A percentile compares a stretch with the other conserved stretches of the same genome.
These are phyloP conservation scores for Cervus canadensis DNA, from an alignment of 2,113 vertebrate species.

Conservation along the genomic window DNA sequence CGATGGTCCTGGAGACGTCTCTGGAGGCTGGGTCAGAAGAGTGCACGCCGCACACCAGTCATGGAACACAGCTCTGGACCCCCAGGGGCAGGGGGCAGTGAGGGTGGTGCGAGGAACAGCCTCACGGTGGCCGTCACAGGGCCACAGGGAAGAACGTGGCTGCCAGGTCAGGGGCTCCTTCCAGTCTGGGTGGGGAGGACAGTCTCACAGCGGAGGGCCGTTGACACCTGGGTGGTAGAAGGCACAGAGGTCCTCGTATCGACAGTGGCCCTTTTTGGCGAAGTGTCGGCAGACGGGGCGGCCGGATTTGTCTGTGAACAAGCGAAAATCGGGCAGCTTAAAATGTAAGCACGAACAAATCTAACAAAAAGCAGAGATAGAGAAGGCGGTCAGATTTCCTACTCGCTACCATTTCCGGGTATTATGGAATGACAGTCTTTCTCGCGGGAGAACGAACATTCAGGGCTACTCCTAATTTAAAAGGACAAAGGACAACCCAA, in stretches of 20 bases:
- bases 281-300: slow-evolving; percentile 91
- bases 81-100: background rate
- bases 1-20: slow-evolving; percentile 5
- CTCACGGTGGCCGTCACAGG: slow-evolving; percentile 23
- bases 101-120: background rate
- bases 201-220: slow-evolving; percentile 83
- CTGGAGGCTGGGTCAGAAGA: slow-evolving; percentile 21
- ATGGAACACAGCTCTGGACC: slow-evolving; percentile 5
- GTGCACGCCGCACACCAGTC: background rate
- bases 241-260: slow-evolving; percentile 91
- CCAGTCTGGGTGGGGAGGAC: slow-evolving; percentile 45
- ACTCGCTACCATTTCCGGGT: background rate
- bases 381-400: background rate
- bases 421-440: background rate
- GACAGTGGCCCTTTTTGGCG: slow-evolving; percentile 92
- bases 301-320: slow-evolving; percentile 88
- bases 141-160: background rate
- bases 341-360: background rate
- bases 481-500: background rate
- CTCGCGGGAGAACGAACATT: background rate
- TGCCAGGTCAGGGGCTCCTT: background rate
- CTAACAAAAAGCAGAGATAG: background rate
- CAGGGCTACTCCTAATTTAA: background rate
- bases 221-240: slow-evolving; percentile 92
- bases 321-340: background rate